A percentile compares a stretch with the other conserved stretches of the same genome.
These are phyloP conservation scores for Lepidonotus clava DNA, from an alignment of 2,888 invertebrate genomes.

Conservation along the genomic window DNA sequence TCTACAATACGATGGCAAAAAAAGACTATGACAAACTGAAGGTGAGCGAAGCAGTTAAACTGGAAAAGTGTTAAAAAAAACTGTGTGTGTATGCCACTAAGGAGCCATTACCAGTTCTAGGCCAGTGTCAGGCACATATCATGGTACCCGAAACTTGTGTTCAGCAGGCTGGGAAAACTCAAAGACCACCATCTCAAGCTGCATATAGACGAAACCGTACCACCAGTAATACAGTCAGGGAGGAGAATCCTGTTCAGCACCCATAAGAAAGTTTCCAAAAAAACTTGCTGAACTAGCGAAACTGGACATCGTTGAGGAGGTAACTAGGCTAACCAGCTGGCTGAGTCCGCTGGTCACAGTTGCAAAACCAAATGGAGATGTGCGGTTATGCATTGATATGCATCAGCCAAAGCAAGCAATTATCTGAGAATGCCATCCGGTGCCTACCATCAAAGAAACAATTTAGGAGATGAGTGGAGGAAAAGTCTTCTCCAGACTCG, in stretches of 20 bases:
- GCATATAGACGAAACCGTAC: not conserved
- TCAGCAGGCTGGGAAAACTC: not conserved
- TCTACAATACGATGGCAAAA: no score
- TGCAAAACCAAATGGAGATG: constrained; percentile 18
- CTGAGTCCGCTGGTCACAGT: constrained; percentile 61
- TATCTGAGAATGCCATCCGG: constrained; percentile 56
- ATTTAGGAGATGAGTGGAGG: constrained; percentile 26
- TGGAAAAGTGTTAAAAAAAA: no score
- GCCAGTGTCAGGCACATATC: no score
- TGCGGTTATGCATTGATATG: constrained; percentile 61
- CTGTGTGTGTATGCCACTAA: no score
- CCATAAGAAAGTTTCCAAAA: not conserved
- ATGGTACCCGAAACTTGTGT: no score
- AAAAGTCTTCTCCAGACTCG: constrained; percentile 46
- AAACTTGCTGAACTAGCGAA: not conserved
- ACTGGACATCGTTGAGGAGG: constrained; percentile 59
- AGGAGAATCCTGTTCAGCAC: not conserved
- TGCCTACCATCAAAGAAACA: constrained; percentile 58
- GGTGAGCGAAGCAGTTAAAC: no score
- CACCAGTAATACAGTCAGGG: constrained; percentile 4
- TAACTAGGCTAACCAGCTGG: constrained; percentile 61
- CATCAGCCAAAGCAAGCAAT: constrained; percentile 61
- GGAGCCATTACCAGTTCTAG: no score
- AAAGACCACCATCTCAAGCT: constrained; percentile 30
- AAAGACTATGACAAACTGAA: no score